Base-by-base conservation (phyloP, 2,888 invertebrate species). In the Hirtodrosophila trivittata region DNA sequence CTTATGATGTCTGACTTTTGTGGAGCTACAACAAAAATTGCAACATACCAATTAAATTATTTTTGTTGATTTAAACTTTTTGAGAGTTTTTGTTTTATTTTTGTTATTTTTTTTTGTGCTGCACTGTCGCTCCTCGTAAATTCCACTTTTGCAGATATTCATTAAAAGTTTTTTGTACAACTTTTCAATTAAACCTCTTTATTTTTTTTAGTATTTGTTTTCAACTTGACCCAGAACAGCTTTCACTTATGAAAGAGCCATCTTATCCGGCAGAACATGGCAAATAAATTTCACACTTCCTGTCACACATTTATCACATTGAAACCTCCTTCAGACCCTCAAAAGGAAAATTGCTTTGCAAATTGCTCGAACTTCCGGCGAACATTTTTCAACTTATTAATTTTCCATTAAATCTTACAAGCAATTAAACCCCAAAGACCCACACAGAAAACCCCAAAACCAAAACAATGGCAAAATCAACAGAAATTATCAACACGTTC, bases 321-420 rank as follows among this genome's bases (percentile, higher is more conserved):
- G 13, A 5, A 10, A n/a, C n/a, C 37, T 13, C 2, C 1, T n/a
- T 5, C 43, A 18, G 9, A 32, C 5, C 8, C 45, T 49, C 10
- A 38, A 14, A 7, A 21, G 45, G 49, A 65, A 64, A 49, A 65
- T 49, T 54, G 42, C 52, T 62, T 43, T 39, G 54, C 42, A 49
- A 70, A 74, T 76, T 67, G 66, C 50, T 62, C 21, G 38, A 52
- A 50, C 69, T 75, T 75, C 75, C 75, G 54, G 25, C 38, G 45
- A 49, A 65, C 75, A 77, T 75, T 73, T 73, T 75, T 77, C 76
- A 77, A 75, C 75, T 77, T 77, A 77, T 77, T 77, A 77, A 77
- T 77, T 77, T 75, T 62, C 75, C 75, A 77, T 77, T 77, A 66
- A 77, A 64, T 73, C 59, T 64, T 64, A 66, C 76, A 73, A 75